Conservation (phyloP, 2,888 invertebrate species). For the Hirtodrosophila cameraria region DNA sequence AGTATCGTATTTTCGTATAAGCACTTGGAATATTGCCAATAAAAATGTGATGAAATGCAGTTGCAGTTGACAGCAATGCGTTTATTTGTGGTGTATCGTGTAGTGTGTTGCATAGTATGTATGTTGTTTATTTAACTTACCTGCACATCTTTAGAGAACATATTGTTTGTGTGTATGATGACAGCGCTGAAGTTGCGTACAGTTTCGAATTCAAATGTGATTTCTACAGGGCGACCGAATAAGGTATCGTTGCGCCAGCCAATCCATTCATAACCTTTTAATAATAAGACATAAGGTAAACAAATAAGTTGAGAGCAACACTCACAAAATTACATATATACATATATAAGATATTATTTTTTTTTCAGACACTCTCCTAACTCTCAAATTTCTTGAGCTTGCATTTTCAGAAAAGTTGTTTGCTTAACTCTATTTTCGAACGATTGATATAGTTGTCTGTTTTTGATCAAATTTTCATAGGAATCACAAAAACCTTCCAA, state of each 20-base stretch:
- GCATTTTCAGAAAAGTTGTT: no score
- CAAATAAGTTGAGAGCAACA: not conserved
- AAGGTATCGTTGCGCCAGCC: constrained; percentile 91
- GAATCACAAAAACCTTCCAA: no score
- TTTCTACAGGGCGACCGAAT: constrained; percentile 88
- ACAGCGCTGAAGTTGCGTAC: constrained; percentile 91
- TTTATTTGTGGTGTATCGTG: not conserved
- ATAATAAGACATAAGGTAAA: no score
- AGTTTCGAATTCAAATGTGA: constrained; percentile 91
- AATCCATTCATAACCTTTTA: constrained; percentile 91
- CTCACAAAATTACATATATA: no score
- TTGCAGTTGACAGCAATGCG: constrained; percentile 29
- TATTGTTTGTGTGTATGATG: constrained; percentile 90
- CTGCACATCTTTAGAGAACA: constrained; percentile 90
- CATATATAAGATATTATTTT: no score
- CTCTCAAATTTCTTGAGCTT: no score
- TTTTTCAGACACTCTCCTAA: no score
- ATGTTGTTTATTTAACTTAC: constrained; percentile 81
- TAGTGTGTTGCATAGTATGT: not conserved
- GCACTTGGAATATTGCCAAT: constrained; percentile 20
- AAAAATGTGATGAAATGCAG: constrained; percentile 53
- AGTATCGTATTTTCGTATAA: constrained; percentile 26
- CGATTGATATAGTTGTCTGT: no score
- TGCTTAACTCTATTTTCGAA: no score
- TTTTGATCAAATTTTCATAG: no score